These are phyloP conservation scores for Masticophis lateralis DNA, from an alignment of 2,797 vertebrate species.

Conservation along the genomic window DNA sequence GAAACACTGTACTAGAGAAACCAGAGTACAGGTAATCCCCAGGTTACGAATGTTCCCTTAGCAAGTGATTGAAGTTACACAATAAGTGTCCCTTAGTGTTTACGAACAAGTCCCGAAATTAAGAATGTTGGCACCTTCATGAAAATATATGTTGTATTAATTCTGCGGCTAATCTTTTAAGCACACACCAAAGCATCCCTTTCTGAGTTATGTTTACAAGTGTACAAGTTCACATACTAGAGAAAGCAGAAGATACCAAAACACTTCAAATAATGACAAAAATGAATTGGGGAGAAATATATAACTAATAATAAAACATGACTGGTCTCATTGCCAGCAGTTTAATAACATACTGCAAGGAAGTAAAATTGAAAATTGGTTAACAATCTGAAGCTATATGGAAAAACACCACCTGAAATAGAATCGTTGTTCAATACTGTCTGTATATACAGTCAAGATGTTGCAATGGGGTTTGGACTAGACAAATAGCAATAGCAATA, in stretches of 20 bases:
- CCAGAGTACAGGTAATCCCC: background rate
- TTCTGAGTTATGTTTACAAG: background rate
- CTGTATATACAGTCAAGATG: too few species aligned
- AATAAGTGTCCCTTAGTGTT: too few species aligned
- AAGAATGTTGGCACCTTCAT: background rate
- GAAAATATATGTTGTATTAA: too few species aligned
- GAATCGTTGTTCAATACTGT: background rate
- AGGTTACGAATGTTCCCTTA: too few species aligned
- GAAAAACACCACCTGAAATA: background rate
- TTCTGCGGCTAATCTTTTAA: background rate
- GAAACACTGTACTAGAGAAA: background rate
- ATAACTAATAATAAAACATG: background rate
- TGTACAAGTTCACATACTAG: background rate
- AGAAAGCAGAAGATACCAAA: background rate
- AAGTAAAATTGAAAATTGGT: background rate
- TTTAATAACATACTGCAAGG: background rate
- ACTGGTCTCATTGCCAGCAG: background rate
- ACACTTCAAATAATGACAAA: background rate
- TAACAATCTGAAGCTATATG: background rate
- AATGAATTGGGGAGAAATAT: background rate
- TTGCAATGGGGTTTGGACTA: too few species aligned
- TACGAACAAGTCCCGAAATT: too few species aligned
- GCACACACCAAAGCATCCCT: background rate
- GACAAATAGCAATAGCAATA: too few species aligned
- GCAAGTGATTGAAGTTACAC: rapidly evolving